Base-by-base conservation (phyloP, 1,140 invertebrate species). In the Chionoecetes opilio region DNA sequence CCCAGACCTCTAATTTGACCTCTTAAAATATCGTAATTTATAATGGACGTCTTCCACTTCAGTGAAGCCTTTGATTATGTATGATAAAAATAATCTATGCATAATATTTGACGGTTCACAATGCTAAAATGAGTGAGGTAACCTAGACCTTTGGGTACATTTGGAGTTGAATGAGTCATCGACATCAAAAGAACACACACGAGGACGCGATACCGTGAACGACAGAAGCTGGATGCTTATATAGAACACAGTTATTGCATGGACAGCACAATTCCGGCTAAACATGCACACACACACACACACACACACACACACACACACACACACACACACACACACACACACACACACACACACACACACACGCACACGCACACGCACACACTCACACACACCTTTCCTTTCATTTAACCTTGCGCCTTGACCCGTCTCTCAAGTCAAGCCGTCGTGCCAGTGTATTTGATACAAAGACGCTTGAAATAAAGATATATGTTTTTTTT, bases 281-380 rank as follows among this genome's bases (percentile, higher is more conserved):
- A 11, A 53, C 46, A 53, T 17, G 21, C 46, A 53, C 46, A 53
- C 46, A 53, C 46, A 53, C 46, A 53, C 46, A 53, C 46, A 53
- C 46, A 53, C 46, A 53, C 46, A 75, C 63, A 75, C 63, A 75
- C 63, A 75, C 63, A 75, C 63, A 75, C 63, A 75, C 63, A 63
- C 53, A 63, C 53, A 63, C 53, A 63, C 53, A 63, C 53, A 63
- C 53, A 63, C 53, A 63, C 53, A 63, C 53, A 63, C 53, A 63
- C 53, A 63, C 53, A 63, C 53, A 63, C 53, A 63, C 9, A 26
- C 53, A 9, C 53, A 63, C 9, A 63, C 9, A 63, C 53, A 63
- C 9, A 63, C 53, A 63, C 53, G 2, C 21, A 21, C 53, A 63
- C 9, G 26, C 53, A 63, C 53, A n/a, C 63, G n/a, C 63, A 75